These are phyloP conservation scores for Fulmarus glacialis DNA, from an alignment of 2,113 vertebrate species.

Conservation along the genomic window DNA sequence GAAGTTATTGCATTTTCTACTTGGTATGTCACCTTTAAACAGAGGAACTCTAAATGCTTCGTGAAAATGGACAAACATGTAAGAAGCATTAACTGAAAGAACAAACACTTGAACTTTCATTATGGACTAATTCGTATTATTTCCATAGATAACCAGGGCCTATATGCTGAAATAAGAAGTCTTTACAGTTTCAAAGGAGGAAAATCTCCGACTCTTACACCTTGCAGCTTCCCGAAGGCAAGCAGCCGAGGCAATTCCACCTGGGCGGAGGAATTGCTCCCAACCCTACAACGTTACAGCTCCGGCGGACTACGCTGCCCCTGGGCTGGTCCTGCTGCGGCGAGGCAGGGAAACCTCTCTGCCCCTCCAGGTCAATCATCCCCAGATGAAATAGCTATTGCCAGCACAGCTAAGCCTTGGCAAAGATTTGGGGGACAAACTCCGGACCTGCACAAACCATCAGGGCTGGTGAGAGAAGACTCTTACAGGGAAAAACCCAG, in stretches of 20 bases:
- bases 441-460: background rate
- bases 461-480: background rate
- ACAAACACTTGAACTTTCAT: background rate
- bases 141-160: background rate
- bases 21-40: background rate
- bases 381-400: background rate
- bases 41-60: background rate
- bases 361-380: background rate
- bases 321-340: background rate
- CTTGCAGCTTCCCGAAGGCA: background rate
- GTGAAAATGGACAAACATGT: background rate
- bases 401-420: background rate
- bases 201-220: background rate
- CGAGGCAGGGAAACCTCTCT: background rate
- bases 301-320: background rate
- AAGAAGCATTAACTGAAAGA: background rate
- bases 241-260: accelerated
- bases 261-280: accelerated
- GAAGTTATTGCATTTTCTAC: background rate
- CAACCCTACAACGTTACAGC: background rate
- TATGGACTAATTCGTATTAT: background rate
- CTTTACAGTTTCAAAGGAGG: background rate
- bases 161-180: background rate
- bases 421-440: background rate
- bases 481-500: background rate